Percentiles rank a stretch among this genome's conserved stretches.
phyloP scores from a whole-genome alignment of 2,888 invertebrate species.

The Sicus ferrugineus region DNA sequence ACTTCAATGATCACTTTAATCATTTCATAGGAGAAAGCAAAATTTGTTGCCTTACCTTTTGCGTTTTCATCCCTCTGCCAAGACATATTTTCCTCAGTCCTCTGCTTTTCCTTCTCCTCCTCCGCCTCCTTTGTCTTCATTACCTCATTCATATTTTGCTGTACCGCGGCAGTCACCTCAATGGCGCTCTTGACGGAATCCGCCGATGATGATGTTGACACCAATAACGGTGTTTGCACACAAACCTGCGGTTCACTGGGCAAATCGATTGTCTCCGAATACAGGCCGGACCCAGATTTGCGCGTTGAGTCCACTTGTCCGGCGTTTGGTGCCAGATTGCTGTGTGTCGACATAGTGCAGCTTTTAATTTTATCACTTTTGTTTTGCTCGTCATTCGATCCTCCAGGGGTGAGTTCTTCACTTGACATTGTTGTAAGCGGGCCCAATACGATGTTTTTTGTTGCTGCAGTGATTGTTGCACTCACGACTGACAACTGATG shows the following conservation, averaged over 20 bases:
- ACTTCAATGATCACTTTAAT: too few species aligned
- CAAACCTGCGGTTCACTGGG: slow-evolving; percentile 47
- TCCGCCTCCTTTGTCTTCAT: background rate
- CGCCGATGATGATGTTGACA: slow-evolving; percentile 55
- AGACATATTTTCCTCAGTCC: background rate
- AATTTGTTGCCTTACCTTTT: slow-evolving; percentile 21
- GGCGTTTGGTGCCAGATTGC: slow-evolving; percentile 33
- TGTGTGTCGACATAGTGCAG: background rate
- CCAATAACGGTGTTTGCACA: slow-evolving; percentile 46
- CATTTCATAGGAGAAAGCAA: background rate
- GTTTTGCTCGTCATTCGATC: slow-evolving; percentile 4
- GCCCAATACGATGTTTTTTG: background rate
- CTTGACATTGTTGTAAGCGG: slow-evolving; percentile 51
- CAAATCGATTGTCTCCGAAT: slow-evolving; percentile 56
- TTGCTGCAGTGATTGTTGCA: slow-evolving; percentile 4
- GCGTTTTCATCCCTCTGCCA: slow-evolving; percentile 16
- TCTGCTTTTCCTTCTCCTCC: background rate
- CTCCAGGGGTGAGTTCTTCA: slow-evolving; percentile 44
- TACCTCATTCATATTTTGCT: slow-evolving; percentile 30
- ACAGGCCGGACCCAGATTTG: slow-evolving; percentile 44
- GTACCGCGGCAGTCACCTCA: slow-evolving; percentile 44
- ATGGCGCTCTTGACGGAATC: slow-evolving; percentile 55
- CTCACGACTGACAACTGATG: slow-evolving; percentile 6
- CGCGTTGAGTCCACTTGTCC: slow-evolving; percentile 42
- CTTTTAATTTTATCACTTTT: slow-evolving; percentile 29